A percentile compares a stretch with the other conserved stretches of the same genome.
Evolutionary conservation across 1,140 invertebrate genomes (phyloP).

Genomic region (Papilio glaucus): DNA sequence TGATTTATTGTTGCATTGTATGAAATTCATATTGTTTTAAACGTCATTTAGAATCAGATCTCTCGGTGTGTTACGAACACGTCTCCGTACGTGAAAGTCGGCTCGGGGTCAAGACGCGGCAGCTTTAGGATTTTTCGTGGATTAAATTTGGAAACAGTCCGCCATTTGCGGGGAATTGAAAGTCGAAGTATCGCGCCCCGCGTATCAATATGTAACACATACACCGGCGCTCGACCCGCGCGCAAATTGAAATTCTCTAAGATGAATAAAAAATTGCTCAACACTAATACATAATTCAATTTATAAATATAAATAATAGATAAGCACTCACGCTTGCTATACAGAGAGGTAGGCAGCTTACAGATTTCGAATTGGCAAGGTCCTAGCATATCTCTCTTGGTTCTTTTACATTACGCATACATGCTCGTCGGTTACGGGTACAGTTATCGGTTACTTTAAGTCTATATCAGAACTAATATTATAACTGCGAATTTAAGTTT

Average conservation of each 20-base stretch:
- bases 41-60: too few species aligned
- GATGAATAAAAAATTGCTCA: conserved; percentile 6
- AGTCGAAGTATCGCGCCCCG: conserved; percentile 8
- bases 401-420: too few species aligned
- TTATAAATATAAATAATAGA: conserved; percentile 10
- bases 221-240: neutral
- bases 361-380: neutral
- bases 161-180: conserved; percentile 25
- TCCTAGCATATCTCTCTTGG: neutral
- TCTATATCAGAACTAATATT: too few species aligned
- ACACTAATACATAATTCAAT: neutral
- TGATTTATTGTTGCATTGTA: too few species aligned
- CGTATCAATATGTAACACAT: conserved; percentile 21
- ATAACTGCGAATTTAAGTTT: too few species aligned
- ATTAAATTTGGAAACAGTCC: conserved; percentile 26
- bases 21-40: too few species aligned
- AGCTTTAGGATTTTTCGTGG: conserved; percentile 23
- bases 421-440: too few species aligned
- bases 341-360: neutral
- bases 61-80: neutral
- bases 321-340: too few species aligned
- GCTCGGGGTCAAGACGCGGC: conserved; percentile 13
- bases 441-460: too few species aligned
- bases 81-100: neutral
- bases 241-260: conserved; percentile 18